These are phyloP conservation scores for Palythoa grandis DNA, from an alignment of 92 coral and sea anemone species.

Conservation along the genomic window DNA sequence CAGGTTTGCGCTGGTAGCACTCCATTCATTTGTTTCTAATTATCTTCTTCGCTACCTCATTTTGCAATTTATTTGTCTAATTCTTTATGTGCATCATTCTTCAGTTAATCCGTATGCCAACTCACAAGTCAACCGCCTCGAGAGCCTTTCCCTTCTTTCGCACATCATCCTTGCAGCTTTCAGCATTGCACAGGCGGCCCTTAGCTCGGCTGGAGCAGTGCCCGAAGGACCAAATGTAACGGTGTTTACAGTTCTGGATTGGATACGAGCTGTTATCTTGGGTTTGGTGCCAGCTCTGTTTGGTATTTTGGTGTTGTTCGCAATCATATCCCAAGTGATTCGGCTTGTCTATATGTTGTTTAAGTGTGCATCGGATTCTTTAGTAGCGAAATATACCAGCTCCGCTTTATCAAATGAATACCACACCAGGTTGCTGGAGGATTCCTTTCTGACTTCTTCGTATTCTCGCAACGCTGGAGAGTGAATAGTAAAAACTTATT, in stretches of 20 bases:
- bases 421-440: conserved; percentile 21
- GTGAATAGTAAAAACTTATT: no score
- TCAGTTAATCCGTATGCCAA: conserved; percentile 29
- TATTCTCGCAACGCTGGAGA: neutral
- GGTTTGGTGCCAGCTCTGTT: conserved; percentile 43
- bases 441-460: neutral
- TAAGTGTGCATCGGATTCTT: neutral
- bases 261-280: conserved; percentile 33
- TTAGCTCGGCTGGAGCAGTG: conserved; percentile 25
- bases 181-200: conserved; percentile 29
- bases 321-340: conserved; percentile 20
- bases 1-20: conserved; percentile 26
- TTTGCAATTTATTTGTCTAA: conserved; percentile 25
- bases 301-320: conserved; percentile 9
- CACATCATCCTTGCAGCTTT: conserved; percentile 33
- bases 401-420: neutral
- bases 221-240: conserved; percentile 12
- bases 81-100: conserved; percentile 37
- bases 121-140: conserved; percentile 13
- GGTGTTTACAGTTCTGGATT: conserved; percentile 27
- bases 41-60: conserved; percentile 25
- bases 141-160: conserved; percentile 37
- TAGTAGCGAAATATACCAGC: neutral
- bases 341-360: conserved; percentile 19
- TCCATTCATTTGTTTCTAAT: conserved; percentile 27